A percentile compares a stretch with the other conserved stretches of the same genome.
These are phyloP conservation scores for Tragelaphus oryx DNA, from an alignment of 2,797 vertebrate genomes.

Conservation along the genomic window DNA sequence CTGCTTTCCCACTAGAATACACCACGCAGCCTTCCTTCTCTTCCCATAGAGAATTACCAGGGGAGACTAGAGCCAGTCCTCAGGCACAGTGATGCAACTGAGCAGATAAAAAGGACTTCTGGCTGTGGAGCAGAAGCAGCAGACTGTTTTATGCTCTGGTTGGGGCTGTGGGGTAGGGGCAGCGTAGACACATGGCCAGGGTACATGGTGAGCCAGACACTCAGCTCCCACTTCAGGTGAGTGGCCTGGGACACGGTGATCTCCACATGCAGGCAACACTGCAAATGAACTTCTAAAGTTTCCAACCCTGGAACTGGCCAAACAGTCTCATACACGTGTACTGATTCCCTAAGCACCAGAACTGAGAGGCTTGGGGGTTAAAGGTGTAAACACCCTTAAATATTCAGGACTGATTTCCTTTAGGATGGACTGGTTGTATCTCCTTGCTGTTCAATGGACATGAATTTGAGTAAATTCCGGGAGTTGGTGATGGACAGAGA, in stretches of 20 bases:
- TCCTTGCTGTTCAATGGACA: background rate
- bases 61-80: background rate
- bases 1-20: background rate
- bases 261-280: background rate
- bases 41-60: background rate
- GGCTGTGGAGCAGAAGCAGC: background rate
- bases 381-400: background rate
- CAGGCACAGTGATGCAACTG: background rate
- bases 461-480: background rate
- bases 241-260: background rate
- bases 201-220: background rate
- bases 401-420: background rate
- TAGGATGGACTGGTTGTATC: background rate
- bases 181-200: accelerated
- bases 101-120: background rate
- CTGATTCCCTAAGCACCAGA: background rate
- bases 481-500: background rate
- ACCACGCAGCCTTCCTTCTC: background rate
- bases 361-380: background rate
- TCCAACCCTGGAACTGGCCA: background rate
- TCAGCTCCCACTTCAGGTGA: background rate
- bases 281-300: background rate
- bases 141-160: accelerated
- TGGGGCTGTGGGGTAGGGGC: background rate
- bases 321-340: background rate